Base-by-base conservation (phyloP, 2,888 invertebrate genomes). In the Cecidostiba fungosa region DNA sequence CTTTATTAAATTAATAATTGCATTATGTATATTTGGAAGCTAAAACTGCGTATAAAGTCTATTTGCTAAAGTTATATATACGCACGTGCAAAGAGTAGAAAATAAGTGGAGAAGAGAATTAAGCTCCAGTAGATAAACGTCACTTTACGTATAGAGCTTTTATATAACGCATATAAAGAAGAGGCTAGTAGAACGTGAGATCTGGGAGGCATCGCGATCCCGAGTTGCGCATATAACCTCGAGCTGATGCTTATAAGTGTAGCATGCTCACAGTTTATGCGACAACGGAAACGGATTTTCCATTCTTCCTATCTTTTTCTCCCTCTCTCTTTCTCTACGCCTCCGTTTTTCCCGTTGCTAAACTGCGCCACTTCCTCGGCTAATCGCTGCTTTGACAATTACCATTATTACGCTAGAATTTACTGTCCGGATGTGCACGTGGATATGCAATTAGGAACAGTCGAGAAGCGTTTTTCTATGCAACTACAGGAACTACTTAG, bases 381-480 rank as follows among this genome's bases (percentile, higher is more conserved):
- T 73, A 66, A 29, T 66, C 66, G 66, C 29, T 5, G 23, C 66
- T 66, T 66, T 29, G 66, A 26, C 66, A 66, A 29, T 29, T 12
- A 66, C 23, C 14, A 66, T 66, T 66, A 26, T 66, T 66, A 66
- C 66, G 26, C 29, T 26, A 66, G 66, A 26, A 29, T 5, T 66
- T 66, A 66, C 66, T 23, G n/a, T 59, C n/a, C 23, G 54, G 54
- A 59, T 59, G 54, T 59, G 6, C 6, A 3, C 6, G 54, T n/a
- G 8, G 54, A 59, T 59, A n/a, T 59, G 54, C 54, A 59, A 59
- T 59, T 59, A 59, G 23, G 54, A 59, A 59, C 54, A n/a, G 54
- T 8, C n/a, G 8, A n/a, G 54, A n/a, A n/a, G 54, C 54, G 54
- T 59, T 59, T 59, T 59, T 59, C 1, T 19, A 8, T 8, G 6